phyloP scores from a whole-genome alignment of 2,113 vertebrate species.

The Myiozetetes cayanensis region DNA sequence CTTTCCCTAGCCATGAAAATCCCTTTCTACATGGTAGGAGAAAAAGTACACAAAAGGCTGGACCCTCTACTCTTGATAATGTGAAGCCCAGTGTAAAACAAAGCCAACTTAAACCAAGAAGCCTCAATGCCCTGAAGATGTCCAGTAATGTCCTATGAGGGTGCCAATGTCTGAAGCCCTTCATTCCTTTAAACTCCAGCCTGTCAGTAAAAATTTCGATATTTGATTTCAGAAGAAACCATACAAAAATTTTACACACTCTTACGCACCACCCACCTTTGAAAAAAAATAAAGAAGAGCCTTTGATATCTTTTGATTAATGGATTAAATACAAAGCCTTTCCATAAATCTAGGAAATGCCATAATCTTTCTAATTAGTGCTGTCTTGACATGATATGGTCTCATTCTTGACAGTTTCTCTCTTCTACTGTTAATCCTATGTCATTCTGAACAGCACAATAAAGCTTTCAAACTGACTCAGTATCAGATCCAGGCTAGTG shows the following conservation, averaged over 20 bases:
- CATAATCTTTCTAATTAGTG: background rate
- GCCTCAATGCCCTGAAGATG: background rate
- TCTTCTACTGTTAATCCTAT: background rate
- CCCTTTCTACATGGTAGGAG: slow-evolving; percentile 18
- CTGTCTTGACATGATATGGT: background rate
- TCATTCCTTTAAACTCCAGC: background rate
- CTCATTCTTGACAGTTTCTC: background rate
- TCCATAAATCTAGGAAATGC: background rate
- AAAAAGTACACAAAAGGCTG: background rate
- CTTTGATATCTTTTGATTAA: background rate
- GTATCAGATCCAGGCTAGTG: background rate
- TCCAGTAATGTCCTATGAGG: background rate
- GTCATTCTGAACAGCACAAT: background rate
- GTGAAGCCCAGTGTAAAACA: background rate
- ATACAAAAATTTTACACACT: background rate
- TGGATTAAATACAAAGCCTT: background rate
- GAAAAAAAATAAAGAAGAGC: background rate
- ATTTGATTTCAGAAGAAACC: background rate
- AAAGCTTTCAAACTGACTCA: background rate
- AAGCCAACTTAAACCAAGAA: background rate
- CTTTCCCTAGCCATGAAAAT: slow-evolving; percentile 38
- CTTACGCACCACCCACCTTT: background rate
- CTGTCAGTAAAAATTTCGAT: background rate
- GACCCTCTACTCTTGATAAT: background rate
- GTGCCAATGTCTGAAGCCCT: background rate